Evolutionary conservation across 2,113 vertebrate species (phyloP).

Genomic region (Nanorana parkeri): DNA sequence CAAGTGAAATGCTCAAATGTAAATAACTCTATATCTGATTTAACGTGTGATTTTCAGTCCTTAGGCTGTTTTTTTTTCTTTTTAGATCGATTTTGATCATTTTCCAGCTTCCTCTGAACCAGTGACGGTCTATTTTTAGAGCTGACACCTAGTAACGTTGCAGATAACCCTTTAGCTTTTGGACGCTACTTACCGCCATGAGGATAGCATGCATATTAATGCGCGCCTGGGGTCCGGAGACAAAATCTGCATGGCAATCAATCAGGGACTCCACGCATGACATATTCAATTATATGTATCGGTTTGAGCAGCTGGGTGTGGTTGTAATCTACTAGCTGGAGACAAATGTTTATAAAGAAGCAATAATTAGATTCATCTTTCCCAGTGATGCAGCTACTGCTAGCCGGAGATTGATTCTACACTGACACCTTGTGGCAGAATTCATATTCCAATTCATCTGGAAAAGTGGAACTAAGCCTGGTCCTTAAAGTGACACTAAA

Average conservation of each 20-base stretch:
- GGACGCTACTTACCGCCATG: background rate
- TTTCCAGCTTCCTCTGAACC: no score
- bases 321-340: slow-evolving; percentile 25
- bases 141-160: no score
- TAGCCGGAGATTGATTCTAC: slow-evolving; percentile 1
- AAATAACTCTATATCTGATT: no score
- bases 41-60: no score
- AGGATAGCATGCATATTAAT: slow-evolving; percentile 18
- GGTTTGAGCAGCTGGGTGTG: slow-evolving; percentile 11
- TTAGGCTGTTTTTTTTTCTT: no score
- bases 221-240: background rate
- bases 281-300: slow-evolving; percentile 20
- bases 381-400: background rate
- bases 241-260: slow-evolving; percentile 21
- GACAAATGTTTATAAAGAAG: slow-evolving; percentile 41
- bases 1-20: no score
- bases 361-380: slow-evolving; percentile 31
- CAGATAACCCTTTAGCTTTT: slow-evolving; percentile 15
- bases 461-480: no score
- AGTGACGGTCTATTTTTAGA: no score
- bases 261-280: background rate
- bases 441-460: background rate
- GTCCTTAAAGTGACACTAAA: no score
- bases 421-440: slow-evolving; percentile 43
- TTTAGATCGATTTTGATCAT: no score